A percentile compares a stretch with the other conserved stretches of the same genome.
Evolutionary conservation across 2,888 invertebrate species (phyloP).

Genomic region (Catocala nupta): DNA sequence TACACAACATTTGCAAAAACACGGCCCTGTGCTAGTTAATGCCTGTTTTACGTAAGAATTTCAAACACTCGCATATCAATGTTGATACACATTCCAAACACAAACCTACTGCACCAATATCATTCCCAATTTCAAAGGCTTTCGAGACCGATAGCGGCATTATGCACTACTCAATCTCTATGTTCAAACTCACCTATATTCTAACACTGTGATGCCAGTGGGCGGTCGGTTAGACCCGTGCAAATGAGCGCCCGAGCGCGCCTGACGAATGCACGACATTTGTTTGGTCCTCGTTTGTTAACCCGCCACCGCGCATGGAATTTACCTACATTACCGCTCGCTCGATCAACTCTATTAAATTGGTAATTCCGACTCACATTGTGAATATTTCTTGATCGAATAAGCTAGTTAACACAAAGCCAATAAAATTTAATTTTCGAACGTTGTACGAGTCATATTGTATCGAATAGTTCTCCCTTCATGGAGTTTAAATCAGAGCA

Average conservation of each 20-base stretch:
- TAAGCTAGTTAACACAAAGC: slow-evolving; percentile 11
- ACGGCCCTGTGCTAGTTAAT: too few species aligned
- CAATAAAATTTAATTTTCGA: neutral
- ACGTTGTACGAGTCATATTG: neutral
- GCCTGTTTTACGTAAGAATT: too few species aligned
- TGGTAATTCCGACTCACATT: slow-evolving; percentile 55
- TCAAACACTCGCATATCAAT: neutral
- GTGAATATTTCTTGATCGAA: slow-evolving; percentile 53
- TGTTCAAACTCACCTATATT: slow-evolving; percentile 38
- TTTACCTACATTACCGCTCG: slow-evolving; percentile 45
- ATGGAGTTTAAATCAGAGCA: neutral
- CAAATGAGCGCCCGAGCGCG: slow-evolving; percentile 64
- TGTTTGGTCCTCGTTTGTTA: slow-evolving; percentile 67
- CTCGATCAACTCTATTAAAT: slow-evolving; percentile 59
- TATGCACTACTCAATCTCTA: slow-evolving; percentile 39
- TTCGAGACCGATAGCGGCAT: slow-evolving; percentile 31
- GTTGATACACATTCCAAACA: neutral
- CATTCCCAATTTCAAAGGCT: slow-evolving; percentile 6
- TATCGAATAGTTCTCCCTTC: too few species aligned
- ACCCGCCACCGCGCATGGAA: slow-evolving; percentile 44
- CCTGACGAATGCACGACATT: slow-evolving; percentile 71
- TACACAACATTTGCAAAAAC: too few species aligned
- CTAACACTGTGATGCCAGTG: slow-evolving; percentile 56
- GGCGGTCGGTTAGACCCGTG: slow-evolving; percentile 56
- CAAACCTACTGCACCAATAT: slow-evolving; percentile 1